A percentile compares a stretch with the other conserved stretches of the same genome.
Conservation (phyloP, 2,113 vertebrate genomes). For the Zonotrichia leucophrys region DNA sequence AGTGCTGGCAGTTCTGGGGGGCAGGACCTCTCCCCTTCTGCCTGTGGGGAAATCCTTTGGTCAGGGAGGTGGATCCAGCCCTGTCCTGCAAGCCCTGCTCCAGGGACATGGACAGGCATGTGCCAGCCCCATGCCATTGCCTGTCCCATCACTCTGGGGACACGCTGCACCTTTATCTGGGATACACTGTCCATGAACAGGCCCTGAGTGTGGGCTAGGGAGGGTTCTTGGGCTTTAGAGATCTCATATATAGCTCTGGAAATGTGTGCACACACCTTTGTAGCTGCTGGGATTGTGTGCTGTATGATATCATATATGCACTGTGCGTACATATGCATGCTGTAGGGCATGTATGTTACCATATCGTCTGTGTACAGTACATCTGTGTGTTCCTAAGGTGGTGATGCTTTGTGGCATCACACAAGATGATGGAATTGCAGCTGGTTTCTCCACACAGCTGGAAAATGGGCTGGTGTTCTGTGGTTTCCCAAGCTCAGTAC, state of each 20-base stretch:
- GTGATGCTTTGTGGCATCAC: not conserved
- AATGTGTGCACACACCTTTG: not conserved
- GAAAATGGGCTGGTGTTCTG: not conserved
- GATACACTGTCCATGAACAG: not conserved
- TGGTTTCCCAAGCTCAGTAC: not conserved
- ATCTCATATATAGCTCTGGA: fast-evolving
- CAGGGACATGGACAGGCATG: not conserved
- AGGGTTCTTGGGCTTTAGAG: not conserved
- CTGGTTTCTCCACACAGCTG: not conserved
- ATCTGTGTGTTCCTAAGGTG: not conserved
- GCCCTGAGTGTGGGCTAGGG: not conserved
- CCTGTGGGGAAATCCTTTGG: not conserved
- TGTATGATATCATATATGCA: not conserved
- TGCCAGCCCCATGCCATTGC: not conserved
- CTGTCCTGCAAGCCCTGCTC: not conserved
- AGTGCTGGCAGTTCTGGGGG: not conserved
- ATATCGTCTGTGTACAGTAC: not conserved
- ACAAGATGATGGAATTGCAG: not conserved
- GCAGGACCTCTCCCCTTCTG: not conserved
- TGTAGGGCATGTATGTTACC: not conserved
- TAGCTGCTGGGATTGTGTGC: not conserved
- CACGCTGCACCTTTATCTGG: not conserved
- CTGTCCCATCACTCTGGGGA: not conserved
- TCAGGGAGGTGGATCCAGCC: not conserved
- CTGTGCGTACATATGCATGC: not conserved